Base-by-base conservation (phyloP, 2,888 invertebrate species). In the Ormyrus nitidulus region DNA sequence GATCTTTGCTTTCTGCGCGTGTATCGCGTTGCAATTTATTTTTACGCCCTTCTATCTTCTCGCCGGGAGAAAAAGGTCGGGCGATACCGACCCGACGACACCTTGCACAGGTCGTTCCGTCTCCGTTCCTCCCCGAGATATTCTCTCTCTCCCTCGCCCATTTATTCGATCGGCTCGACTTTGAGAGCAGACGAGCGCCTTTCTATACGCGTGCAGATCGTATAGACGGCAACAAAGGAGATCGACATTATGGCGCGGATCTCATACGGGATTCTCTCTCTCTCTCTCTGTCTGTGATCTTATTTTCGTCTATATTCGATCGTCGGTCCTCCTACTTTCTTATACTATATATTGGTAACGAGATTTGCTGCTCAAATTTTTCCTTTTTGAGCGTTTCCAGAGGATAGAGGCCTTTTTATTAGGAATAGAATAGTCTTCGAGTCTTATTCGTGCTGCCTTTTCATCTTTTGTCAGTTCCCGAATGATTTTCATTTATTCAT, bases 141-240 rank as follows among this genome's bases (percentile, higher is more conserved):
- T 10, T 44, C 61, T 54, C 34, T 51, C 62, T 71, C 34, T 56
- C 46, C 8, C 19, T 4, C 44, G 61, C 10, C 59, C 59, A 34
- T 71, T 59, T 59, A 62, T 69, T 46, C 56, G 46, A 69, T 69
- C 69, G 69, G 51, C 51, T 19, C 70, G 58, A 56, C 69, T 56
- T 69, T 69, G 56, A 19, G 13, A 13, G 51, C 9, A 61, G 59
- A 6, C 10, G 13, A 56, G 5, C 19, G 19, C 19, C 19, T 19
- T 19, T 19, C 19, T 19, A 19, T 19, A 19, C 19, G 19, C 19
- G 19, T 10, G 19, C 10, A 11, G 54, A 73, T 68, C 75, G 59
- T 59, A 75, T 59, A 74, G 75, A 75, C 66, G 59, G 34, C 76
- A 54, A 76, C 76, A 76, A 76, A 76, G 62, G 69, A 53, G 68